These are phyloP conservation scores for Oplegnathus fasciatus DNA, from an alignment of 2,113 vertebrate genomes.

Conservation along the genomic window DNA sequence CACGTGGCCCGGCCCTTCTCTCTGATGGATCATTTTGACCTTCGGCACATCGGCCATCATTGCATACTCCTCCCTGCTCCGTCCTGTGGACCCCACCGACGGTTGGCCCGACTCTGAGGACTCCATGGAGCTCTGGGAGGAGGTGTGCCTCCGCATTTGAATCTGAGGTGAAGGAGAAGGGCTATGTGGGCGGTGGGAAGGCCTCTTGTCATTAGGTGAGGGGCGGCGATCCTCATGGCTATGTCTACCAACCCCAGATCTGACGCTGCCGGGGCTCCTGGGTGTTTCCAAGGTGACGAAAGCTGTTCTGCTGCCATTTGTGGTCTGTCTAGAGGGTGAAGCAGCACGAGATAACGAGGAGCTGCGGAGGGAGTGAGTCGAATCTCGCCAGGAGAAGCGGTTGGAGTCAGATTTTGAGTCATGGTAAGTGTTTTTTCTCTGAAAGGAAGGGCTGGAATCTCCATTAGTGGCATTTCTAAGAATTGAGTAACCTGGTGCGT, in stretches of 20 bases:
- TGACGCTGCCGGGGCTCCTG: slow-evolving; percentile 59
- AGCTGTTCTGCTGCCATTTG: slow-evolving; percentile 48
- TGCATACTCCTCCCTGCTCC: slow-evolving; percentile 89
- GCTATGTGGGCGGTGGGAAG: slow-evolving; percentile 53
- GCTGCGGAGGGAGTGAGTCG: slow-evolving; percentile 65
- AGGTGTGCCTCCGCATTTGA: slow-evolving; percentile 72
- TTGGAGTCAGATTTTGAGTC: slow-evolving; percentile 62
- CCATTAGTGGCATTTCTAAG: slow-evolving; percentile 68
- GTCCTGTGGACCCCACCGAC: slow-evolving; percentile 81
- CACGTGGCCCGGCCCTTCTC: slow-evolving; percentile 62
- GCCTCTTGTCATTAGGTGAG: slow-evolving; percentile 46
- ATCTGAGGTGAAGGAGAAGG: slow-evolving; percentile 72
- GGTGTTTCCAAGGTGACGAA: slow-evolving; percentile 55
- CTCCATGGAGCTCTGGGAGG: slow-evolving; percentile 86
- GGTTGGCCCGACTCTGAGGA: slow-evolving; percentile 78
- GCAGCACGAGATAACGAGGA: slow-evolving; percentile 71
- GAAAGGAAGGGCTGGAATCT: slow-evolving; percentile 52
- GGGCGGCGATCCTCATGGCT: slow-evolving; percentile 32
- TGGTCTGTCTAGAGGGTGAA: slow-evolving; percentile 70
- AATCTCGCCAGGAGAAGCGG: slow-evolving; percentile 63
- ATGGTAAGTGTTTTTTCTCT: slow-evolving; percentile 55
- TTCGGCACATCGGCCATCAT: slow-evolving; percentile 91
- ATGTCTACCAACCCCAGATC: slow-evolving; percentile 57
- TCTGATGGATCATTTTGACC: slow-evolving; percentile 85
- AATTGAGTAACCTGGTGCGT: slow-evolving; percentile 70